Conservation (phyloP, 2,888 invertebrate genomes). For the Ophonus ardosiacus region DNA sequence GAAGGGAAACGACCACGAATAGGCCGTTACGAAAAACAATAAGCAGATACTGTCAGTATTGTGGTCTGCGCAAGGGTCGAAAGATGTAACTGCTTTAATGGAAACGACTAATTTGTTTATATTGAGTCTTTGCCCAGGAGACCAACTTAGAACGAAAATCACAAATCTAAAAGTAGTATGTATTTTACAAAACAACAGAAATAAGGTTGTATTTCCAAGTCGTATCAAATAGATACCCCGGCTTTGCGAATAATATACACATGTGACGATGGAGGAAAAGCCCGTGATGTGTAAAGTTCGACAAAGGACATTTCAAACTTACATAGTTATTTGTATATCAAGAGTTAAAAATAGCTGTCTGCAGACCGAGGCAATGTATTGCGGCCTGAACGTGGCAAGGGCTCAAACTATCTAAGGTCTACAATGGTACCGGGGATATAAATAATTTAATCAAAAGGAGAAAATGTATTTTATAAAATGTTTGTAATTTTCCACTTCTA, state of each 20-base stretch:
- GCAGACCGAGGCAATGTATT: too few relatives aligned
- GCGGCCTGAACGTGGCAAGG: too few relatives aligned
- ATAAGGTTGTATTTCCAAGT: slow-evolving; percentile 11
- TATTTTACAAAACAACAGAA: slow-evolving; percentile 17
- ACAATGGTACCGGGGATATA: too few relatives aligned
- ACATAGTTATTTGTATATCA: not conserved
- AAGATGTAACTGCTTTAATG: slow-evolving; percentile 49
- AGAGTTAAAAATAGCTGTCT: too few relatives aligned
- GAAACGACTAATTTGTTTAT: slow-evolving; percentile 53
- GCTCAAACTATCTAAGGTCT: too few relatives aligned
- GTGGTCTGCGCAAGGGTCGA: slow-evolving; percentile 17
- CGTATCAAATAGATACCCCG: slow-evolving; percentile 22
- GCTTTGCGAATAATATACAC: slow-evolving; percentile 39
- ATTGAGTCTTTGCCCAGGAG: slow-evolving; percentile 25
- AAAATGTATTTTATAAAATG: too few relatives aligned
- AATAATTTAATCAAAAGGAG: too few relatives aligned
- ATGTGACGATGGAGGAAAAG: not conserved
- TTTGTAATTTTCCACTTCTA: too few relatives aligned
- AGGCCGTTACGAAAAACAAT: slow-evolving; percentile 52
- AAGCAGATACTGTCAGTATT: slow-evolving; percentile 48
- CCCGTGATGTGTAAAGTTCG: not conserved
- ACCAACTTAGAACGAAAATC: not conserved
- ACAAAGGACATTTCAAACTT: not conserved
- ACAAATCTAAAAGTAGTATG: slow-evolving; percentile 42
- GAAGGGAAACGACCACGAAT: slow-evolving; percentile 31